These are phyloP conservation scores for Telenomus remus DNA, from an alignment of 1,140 invertebrate genomes.

Conservation along the genomic window DNA sequence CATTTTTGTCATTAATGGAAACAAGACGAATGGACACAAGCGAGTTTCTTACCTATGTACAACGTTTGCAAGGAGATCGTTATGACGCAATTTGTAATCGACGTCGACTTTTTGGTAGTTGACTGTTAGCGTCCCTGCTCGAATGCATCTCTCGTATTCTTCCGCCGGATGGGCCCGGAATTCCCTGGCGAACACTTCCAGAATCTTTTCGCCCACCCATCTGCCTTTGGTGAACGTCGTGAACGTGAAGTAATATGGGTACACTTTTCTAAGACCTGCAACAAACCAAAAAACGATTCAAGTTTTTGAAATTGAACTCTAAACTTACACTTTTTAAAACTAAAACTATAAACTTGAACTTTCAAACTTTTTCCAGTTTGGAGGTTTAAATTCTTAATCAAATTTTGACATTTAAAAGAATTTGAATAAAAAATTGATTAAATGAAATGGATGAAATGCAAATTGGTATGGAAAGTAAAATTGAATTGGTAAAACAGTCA, in stretches of 20 bases:
- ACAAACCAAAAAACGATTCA: slow-evolving; percentile 39
- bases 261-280: slow-evolving; percentile 96
- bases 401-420: too few species aligned
- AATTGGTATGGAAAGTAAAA: too few species aligned
- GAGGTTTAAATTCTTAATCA: too few species aligned
- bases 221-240: slow-evolving; percentile 97
- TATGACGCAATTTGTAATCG: slow-evolving; percentile 94
- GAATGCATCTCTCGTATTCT: slow-evolving; percentile 93
- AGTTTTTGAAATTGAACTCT: neutral
- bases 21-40: slow-evolving; percentile 3
- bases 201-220: slow-evolving; percentile 95
- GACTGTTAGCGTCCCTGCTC: slow-evolving; percentile 92
- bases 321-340: neutral
- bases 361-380: too few species aligned
- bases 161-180: slow-evolving; percentile 94
- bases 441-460: too few species aligned
- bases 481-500: too few species aligned
- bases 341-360: neutral
- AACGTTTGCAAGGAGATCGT: slow-evolving; percentile 95
- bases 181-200: slow-evolving; percentile 95
- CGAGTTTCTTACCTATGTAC: slow-evolving; percentile 88
- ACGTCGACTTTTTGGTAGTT: slow-evolving; percentile 95
- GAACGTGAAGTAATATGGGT: slow-evolving; percentile 98
- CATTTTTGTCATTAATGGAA: neutral
- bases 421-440: too few species aligned